A percentile compares a stretch with the other conserved stretches of the same genome.
phyloP scores from a whole-genome alignment of 2,113 vertebrate genomes.

The Rallus limicola region DNA sequence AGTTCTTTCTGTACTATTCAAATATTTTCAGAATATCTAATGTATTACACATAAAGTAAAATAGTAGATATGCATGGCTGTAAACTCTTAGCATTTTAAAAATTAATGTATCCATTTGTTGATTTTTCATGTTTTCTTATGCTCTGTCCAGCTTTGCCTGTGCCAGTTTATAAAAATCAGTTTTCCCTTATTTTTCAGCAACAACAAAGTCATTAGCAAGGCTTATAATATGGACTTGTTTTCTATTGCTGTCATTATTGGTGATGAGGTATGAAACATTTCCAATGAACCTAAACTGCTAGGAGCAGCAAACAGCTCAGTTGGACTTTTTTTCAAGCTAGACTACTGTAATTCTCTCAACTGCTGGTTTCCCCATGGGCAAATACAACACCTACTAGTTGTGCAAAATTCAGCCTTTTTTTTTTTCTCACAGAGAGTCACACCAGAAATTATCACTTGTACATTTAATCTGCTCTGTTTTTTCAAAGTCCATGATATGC shows the following conservation, averaged over 20 bases:
- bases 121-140: background rate
- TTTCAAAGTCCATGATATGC: slow-evolving; percentile 46
- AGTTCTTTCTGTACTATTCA: background rate
- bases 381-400: slow-evolving; percentile 25
- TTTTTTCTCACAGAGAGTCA: background rate
- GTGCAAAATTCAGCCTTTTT: background rate
- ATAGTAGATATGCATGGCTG: background rate
- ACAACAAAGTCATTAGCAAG: slow-evolving; percentile 36
- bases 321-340: background rate
- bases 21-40: background rate
- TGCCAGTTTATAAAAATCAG: background rate
- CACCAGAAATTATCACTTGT: slow-evolving; percentile 6
- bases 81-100: background rate
- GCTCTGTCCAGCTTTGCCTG: background rate
- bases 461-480: slow-evolving; percentile 18
- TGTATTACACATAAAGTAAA: background rate
- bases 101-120: background rate
- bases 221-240: slow-evolving; percentile 30
- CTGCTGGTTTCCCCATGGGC: slow-evolving; percentile 11
- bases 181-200: background rate
- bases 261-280: slow-evolving; percentile 45
- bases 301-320: slow-evolving; percentile 7
- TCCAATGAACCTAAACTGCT: slow-evolving; percentile 45
- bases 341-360: slow-evolving; percentile 23
- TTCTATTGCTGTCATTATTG: slow-evolving; percentile 1